phyloP scores from a whole-genome alignment of 30 jellyfish, hydroid and myxozoan species.

The Pelagia noctiluca region DNA sequence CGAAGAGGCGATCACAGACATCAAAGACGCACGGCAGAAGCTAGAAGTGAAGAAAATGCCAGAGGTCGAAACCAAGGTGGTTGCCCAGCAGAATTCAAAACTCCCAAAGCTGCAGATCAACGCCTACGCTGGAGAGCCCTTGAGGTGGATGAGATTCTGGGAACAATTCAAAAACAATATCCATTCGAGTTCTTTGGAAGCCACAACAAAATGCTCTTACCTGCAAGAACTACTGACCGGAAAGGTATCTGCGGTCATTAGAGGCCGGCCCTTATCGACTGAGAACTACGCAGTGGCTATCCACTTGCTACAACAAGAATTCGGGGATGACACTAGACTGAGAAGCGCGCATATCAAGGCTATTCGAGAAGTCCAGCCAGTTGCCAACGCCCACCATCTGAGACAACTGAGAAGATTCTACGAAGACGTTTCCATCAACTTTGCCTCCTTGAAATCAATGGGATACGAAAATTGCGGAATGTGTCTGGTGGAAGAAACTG shows the following conservation, averaged over 20 bases:
- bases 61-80: background rate
- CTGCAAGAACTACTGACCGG: slow-evolving; percentile 44
- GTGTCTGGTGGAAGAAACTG: slow-evolving; percentile 59
- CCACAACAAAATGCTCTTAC: slow-evolving; percentile 21
- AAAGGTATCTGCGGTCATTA: slow-evolving; percentile 47
- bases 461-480: slow-evolving; percentile 42
- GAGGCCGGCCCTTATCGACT: slow-evolving; percentile 23
- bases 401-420: slow-evolving; percentile 45
- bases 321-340: slow-evolving; percentile 44
- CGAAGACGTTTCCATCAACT: slow-evolving; percentile 62
- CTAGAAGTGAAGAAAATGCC: no score
- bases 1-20: no score
- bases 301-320: slow-evolving; percentile 24
- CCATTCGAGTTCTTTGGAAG: slow-evolving; percentile 10
- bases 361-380: slow-evolving; percentile 48
- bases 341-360: slow-evolving; percentile 60
- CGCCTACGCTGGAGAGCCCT: slow-evolving; percentile 49
- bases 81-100: background rate
- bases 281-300: slow-evolving; percentile 33
- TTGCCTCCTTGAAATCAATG: slow-evolving; percentile 49
- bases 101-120: slow-evolving; percentile 40
- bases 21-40: no score
- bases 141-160: slow-evolving; percentile 44
- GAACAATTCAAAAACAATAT: slow-evolving; percentile 35
- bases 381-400: slow-evolving; percentile 45